Base-by-base conservation (phyloP, 2,888 invertebrate species). In the Euproctis similis region DNA sequence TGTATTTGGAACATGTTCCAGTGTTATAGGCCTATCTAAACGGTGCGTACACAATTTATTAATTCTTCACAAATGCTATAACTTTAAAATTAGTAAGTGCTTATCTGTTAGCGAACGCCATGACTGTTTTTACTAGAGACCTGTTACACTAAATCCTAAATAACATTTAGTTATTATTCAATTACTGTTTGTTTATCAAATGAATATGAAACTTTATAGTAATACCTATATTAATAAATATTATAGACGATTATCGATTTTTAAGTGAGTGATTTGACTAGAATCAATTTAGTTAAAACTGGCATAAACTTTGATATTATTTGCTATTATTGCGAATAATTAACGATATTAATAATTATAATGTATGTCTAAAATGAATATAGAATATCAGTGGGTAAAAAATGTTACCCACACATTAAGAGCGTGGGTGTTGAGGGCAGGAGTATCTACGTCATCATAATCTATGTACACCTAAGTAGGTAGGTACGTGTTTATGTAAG, bases 391-490 rank as follows among this genome's bases (percentile, higher is more conserved):
- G n/a, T n/a, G n/a, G n/a, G n/a, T n/a, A n/a, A 42, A 52, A 50
- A 52, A 39, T 40, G 52, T 41, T 42, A 54, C 41, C 42, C 46
- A 49, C 35, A 30, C 36, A 34, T 33, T 26, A 42, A 46, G 46
- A 41, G 77, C 72, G 77, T 75, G 71, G 73, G 76, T 53, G 50
- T 60, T 42, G 74, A 77, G 78, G 76, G 76, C 70, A 71, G 44
- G 58, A 55, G 43, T 55, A 55, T 60, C 75, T 74, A 75, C 80
- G 80, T 80, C 80, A 80, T 58, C 59, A 46, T 46, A 46, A 39
- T 34, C 49, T n/a, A n/a, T n/a, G n/a, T n/a, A n/a, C n/a, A n/a
- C n/a, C n/a, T n/a, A n/a, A n/a, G n/a, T n/a, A n/a, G n/a, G n/a
- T n/a, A n/a, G n/a, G n/a, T n/a, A n/a, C n/a, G n/a, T n/a, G n/a